A percentile compares a stretch with the other conserved stretches of the same genome.
These are phyloP conservation scores for Molorchus minor DNA, from an alignment of 2,888 invertebrate genomes.

Conservation along the genomic window DNA sequence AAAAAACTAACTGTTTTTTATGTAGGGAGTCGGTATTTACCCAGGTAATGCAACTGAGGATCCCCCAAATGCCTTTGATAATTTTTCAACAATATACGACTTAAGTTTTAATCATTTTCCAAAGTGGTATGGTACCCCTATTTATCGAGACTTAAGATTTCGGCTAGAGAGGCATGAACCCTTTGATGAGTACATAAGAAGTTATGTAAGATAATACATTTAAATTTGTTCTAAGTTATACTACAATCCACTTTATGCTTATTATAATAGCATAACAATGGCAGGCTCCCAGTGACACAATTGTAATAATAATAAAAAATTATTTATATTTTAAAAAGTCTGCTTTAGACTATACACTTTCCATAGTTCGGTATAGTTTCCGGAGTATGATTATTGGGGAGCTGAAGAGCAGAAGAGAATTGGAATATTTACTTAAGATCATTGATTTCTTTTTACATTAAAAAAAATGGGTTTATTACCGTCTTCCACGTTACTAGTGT, in stretches of 20 bases:
- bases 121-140: constrained; percentile 60
- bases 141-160: constrained; percentile 63
- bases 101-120: constrained; percentile 67
- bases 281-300: not conserved
- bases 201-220: constrained; percentile 37
- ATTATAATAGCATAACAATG: not conserved
- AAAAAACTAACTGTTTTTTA: not conserved
- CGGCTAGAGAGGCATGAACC: constrained; percentile 63
- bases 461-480: too few relatives aligned
- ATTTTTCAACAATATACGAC: constrained; percentile 66
- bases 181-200: constrained; percentile 49
- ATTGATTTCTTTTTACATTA: too few relatives aligned
- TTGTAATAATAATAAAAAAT: too few relatives aligned
- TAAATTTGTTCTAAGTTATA: too few relatives aligned
- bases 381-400: too few relatives aligned
- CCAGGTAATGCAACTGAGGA: constrained; percentile 63
- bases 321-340: too few relatives aligned
- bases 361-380: too few relatives aligned
- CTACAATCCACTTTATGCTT: too few relatives aligned
- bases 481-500: too few relatives aligned
- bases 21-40: constrained; percentile 62
- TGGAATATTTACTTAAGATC: too few relatives aligned
- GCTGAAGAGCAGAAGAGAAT: too few relatives aligned
- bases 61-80: constrained; percentile 62
- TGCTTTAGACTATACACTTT: too few relatives aligned